Conservation (phyloP, 2,888 invertebrate species). For the Hydroisotoma schaefferi region DNA sequence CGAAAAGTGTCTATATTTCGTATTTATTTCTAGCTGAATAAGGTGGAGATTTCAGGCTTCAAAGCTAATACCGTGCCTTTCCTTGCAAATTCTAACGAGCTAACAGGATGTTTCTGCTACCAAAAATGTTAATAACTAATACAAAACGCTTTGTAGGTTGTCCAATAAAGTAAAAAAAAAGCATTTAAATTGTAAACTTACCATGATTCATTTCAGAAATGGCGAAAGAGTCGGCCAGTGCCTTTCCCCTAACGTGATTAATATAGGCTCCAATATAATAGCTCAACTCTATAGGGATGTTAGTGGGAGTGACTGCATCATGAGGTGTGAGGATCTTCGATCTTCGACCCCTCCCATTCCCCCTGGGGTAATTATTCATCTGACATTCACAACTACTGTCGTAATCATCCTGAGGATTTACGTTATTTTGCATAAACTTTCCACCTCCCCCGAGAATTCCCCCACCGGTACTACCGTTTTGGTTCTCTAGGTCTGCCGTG, state of each 20-base stretch:
- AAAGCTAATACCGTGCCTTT: too few species aligned
- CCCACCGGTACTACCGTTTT: neutral
- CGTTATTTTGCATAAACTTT: too few species aligned
- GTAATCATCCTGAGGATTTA: too few species aligned
- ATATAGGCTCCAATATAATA: conserved; percentile 40
- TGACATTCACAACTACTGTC: too few species aligned
- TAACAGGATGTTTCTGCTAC: too few species aligned
- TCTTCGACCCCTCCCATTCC: neutral
- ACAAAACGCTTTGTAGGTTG: too few species aligned
- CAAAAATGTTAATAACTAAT: too few species aligned
- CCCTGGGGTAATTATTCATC: neutral
- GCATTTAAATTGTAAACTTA: conserved; percentile 13
- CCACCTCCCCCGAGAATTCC: too few species aligned
- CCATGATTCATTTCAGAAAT: conserved; percentile 41
- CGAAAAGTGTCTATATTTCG: too few species aligned
- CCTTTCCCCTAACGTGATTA: conserved; percentile 29
- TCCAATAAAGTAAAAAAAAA: neutral
- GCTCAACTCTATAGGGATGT: conserved; percentile 39
- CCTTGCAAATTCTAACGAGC: too few species aligned
- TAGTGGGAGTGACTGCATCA: conserved; percentile 23
- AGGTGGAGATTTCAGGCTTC: too few species aligned
- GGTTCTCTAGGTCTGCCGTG: neutral
- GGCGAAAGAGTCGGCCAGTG: conserved; percentile 26
- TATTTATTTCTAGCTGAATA: too few species aligned
- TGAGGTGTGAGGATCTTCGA: neutral